phyloP scores from a whole-genome alignment of 2,888 invertebrate genomes.

The Crossocerus cetratus region DNA sequence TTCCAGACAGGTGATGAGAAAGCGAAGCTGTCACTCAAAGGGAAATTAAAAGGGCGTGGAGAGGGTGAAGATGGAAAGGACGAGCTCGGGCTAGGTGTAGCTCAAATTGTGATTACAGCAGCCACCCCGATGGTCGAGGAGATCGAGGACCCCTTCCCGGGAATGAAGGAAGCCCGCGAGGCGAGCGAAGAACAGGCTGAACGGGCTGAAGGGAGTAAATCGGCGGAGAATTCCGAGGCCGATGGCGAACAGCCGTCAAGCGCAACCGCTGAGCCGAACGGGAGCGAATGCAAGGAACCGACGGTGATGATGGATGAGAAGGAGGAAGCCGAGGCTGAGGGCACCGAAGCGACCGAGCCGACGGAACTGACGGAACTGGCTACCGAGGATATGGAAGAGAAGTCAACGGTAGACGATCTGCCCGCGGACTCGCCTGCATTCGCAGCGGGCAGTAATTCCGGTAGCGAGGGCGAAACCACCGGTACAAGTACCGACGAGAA shows the following conservation, averaged over 20 bases:
- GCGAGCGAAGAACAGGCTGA: neutral
- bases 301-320: slow-evolving; percentile 52
- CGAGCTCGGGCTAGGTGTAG: slow-evolving; percentile 87
- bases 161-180: slow-evolving; percentile 73
- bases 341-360: slow-evolving; percentile 48
- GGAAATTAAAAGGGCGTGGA: slow-evolving; percentile 10
- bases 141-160: slow-evolving; percentile 88
- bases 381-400: slow-evolving; percentile 70
- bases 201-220: slow-evolving; percentile 53
- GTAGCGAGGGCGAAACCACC: slow-evolving; percentile 83
- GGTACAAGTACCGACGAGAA: slow-evolving; percentile 82
- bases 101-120: slow-evolving; percentile 94
- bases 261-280: slow-evolving; percentile 39
- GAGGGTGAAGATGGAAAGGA: slow-evolving; percentile 45
- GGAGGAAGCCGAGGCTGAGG: slow-evolving; percentile 55
- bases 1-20: slow-evolving; percentile 34
- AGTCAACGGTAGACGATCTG: slow-evolving; percentile 78
- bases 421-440: slow-evolving; percentile 81
- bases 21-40: slow-evolving; percentile 21
- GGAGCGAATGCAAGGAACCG: slow-evolving; percentile 48
- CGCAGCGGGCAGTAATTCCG: slow-evolving; percentile 83
- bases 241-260: slow-evolving; percentile 47
- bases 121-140: slow-evolving; percentile 94
- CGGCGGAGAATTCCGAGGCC: slow-evolving; percentile 47
- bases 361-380: slow-evolving; percentile 48